Percentiles rank a stretch among this genome's conserved stretches.
Evolutionary conservation across 2,113 vertebrate species (phyloP).

Genomic region (Menidia beryllina): DNA sequence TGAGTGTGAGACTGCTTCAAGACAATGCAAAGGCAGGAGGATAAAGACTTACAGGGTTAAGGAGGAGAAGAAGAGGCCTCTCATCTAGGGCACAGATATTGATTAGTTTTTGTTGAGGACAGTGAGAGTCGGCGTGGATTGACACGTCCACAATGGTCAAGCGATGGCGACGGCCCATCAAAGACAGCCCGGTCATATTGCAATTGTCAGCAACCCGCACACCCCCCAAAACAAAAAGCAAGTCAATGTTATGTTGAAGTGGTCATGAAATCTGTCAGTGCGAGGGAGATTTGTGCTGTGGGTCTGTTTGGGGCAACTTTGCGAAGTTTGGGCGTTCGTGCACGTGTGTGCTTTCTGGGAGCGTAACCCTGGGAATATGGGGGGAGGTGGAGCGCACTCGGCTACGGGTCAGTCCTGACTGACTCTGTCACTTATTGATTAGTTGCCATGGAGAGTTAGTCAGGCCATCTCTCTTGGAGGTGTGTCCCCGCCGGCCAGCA

Average conservation of each 20-base stretch:
- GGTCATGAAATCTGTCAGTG: neutral
- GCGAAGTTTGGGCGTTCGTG: slow-evolving; percentile 4
- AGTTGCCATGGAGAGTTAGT: slow-evolving; percentile 94
- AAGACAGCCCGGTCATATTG: slow-evolving; percentile 60
- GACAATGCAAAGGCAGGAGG: slow-evolving; percentile 69
- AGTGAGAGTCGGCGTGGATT: slow-evolving; percentile 76
- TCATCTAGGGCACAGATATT: slow-evolving; percentile 85
- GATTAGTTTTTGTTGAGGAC: slow-evolving; percentile 79
- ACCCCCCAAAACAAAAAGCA: neutral
- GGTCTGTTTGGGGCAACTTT: slow-evolving; percentile 32
- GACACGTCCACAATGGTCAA: slow-evolving; percentile 76
- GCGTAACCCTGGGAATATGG: slow-evolving; percentile 74
- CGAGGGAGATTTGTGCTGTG: slow-evolving; percentile 9
- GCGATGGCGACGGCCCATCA: slow-evolving; percentile 44
- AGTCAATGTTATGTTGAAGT: neutral
- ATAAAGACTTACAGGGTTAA: slow-evolving; percentile 41
- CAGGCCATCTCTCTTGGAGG: slow-evolving; percentile 88
- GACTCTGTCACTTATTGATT: slow-evolving; percentile 94
- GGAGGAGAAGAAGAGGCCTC: slow-evolving; percentile 68
- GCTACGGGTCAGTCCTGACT: slow-evolving; percentile 81
- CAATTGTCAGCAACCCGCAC: slow-evolving; percentile 55
- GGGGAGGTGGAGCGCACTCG: slow-evolving; percentile 58
- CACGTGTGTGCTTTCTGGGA: slow-evolving; percentile 59
- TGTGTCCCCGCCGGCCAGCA: slow-evolving; percentile 87
- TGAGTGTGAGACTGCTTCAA: slow-evolving; percentile 57